Evolutionary conservation across 1,140 invertebrate genomes (phyloP), one percentile per base, ranked within the genome.

Genomic region (Ectropis grisescens): DNA sequence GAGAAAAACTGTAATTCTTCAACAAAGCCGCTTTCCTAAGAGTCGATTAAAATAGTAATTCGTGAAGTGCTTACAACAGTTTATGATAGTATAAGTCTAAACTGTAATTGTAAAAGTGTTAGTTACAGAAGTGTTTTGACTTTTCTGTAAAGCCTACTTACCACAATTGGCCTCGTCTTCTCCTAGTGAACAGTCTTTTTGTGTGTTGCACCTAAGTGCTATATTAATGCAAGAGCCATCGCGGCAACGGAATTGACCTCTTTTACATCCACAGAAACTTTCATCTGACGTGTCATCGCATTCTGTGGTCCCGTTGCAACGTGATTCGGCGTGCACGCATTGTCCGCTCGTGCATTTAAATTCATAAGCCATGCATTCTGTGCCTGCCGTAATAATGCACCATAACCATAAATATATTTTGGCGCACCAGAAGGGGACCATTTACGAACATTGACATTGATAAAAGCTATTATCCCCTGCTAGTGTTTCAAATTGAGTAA

Each of bases 281-380:
- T 95, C 93, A 60, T 95, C 93, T 41, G 90, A 89, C 60, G 84
- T 82, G 70, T 91, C 90, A 16, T 87, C 81, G 82, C 92, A 93
- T 55, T 93, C 87, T 61, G 83, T 82, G 53, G 87, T 85, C 42
- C 89, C 89, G 66, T 95, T 91, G 83, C 93, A 95, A 29, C 85
- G 79, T 61, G 88, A 86, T 2, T 84, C 78, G 24, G 83, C 65
- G 13, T 85, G 82, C 46, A 94, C 89, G 82, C 93, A 95, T 52
- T 85, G 84, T 42, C 89, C 87, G 57, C 87, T 88, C 54, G 68
- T 51, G 53, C 75, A 80, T 47, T 69, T 60, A 74, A 65, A 75
- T 56, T 80, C 44, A 75, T 61, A 72, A 75, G 75, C 69, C 75
- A 80, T 80, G 75, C 75, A 76, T 60, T 57, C 38, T 53, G 62